These are phyloP conservation scores for Myrmecophaga tridactyla DNA, from an alignment of 2,113 vertebrate genomes.

Conservation along the genomic window DNA sequence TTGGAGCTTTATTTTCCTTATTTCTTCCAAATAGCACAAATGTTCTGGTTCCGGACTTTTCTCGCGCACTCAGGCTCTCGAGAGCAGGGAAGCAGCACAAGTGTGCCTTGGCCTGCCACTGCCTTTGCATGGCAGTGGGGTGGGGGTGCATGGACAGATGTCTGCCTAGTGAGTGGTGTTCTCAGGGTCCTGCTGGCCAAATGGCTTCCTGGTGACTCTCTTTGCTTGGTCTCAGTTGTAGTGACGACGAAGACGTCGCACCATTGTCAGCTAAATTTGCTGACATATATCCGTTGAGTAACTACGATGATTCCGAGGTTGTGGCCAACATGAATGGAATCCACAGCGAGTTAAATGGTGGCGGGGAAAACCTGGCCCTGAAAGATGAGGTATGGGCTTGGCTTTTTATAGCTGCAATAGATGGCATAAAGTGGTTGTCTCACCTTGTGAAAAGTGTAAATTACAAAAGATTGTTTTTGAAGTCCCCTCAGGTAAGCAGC, in stretches of 20 bases:
- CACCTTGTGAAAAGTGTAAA: not conserved
- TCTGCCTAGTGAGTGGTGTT: not conserved
- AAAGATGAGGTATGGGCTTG: conserved; percentile 88
- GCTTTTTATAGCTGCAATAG: rapidly evolving
- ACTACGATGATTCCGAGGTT: conserved; percentile 88
- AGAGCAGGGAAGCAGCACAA: rapidly evolving
- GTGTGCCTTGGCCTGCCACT: rapidly evolving
- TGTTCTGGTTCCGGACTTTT: not conserved
- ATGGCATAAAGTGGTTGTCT: no score
- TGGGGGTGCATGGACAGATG: not conserved
- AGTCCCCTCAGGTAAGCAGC: conserved; percentile 92
- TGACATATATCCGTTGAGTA: conserved; percentile 92
- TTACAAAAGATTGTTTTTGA: not conserved
- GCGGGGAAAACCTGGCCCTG: conserved; percentile 87
- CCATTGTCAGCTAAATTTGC: conserved; percentile 92
- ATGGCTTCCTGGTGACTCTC: not conserved
- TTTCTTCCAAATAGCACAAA: not conserved
- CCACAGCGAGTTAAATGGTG: conserved; percentile 90
- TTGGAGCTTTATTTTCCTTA: not conserved
- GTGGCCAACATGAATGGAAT: conserved; percentile 92
- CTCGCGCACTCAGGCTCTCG: not conserved
- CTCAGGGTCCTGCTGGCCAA: rapidly evolving
- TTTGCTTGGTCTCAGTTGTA: conserved; percentile 79
- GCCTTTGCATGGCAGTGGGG: rapidly evolving
- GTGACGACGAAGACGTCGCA: conserved; percentile 93